Evolutionary conservation across 2,797 vertebrate species (phyloP), one percentile per base, ranked within the genome.

Genomic region (Aulostomus chinensis): DNA sequence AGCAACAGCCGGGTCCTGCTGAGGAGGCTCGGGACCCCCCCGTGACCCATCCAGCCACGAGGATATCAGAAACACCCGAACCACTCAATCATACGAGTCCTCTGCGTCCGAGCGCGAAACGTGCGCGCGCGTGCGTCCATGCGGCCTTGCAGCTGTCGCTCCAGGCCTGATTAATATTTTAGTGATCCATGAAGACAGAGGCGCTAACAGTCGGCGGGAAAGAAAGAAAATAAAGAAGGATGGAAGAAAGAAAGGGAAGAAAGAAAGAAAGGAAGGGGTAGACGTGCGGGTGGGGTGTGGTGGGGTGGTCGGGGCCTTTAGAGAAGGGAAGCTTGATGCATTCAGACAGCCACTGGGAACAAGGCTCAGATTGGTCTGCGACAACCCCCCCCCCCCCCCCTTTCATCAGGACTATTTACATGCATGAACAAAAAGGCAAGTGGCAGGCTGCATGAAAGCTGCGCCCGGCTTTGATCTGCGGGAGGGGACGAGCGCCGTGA

Each of bases 391-490:
- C 38, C 51, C 49, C 22, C 28, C 18, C 29, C 24, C 38, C 51
- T 82, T 85, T 83, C 60, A 86, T 86, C 76, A 46, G 26, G 7
- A 20, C 38, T 11, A 73, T 83, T 75, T 74, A 67, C 74, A 78
- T 58, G 34, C 53, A 57, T 21, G 50, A 62, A 83, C 68, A 78
- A 80, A n/a, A 77, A 76, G 58, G 35, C 16, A 18, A 68, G 70
- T 38, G 57, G 34, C 52, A 37, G 36, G 39, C 10, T 0, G 14
- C 61, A 63, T 78, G 47, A 80, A 72, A 78, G 66, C 66, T 48
- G 33, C 18, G 11, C 2, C 54, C 4, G 11, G 31, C 81, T 86
- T 86, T 88, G 33, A 86, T 86, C 75, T 37, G 53, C 14, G 14
- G 12, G 24, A 41, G 28, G 36, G 36, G 69, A 70, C 33, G 14